A percentile compares a stretch with the other conserved stretches of the same genome.
Conservation (phyloP, 2,888 invertebrate species). For the Drosophila colorata region DNA sequence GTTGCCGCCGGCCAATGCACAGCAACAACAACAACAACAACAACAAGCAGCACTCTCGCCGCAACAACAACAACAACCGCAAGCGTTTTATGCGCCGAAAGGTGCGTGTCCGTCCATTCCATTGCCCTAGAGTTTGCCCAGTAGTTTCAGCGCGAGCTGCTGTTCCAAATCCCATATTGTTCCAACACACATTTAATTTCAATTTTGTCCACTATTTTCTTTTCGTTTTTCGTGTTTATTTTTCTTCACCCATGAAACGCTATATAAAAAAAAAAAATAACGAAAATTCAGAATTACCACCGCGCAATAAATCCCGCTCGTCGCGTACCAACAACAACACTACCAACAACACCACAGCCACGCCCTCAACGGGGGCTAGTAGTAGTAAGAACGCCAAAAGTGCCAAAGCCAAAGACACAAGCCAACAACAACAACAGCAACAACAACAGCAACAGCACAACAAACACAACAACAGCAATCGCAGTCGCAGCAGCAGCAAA, state of each 20-base stretch:
- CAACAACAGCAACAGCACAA: constrained; percentile 42
- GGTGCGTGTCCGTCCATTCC: constrained; percentile 85
- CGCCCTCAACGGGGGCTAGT: constrained; percentile 51
- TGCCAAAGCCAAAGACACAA: constrained; percentile 75
- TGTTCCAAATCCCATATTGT: constrained; percentile 27
- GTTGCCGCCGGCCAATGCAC: constrained; percentile 73
- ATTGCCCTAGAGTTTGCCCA: constrained; percentile 10
- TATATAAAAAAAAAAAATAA: constrained; percentile 5
- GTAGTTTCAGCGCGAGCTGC: constrained; percentile 19
- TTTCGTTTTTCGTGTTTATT: constrained; percentile 37
- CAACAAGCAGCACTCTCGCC: constrained; percentile 65
- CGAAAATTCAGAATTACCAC: constrained; percentile 76
- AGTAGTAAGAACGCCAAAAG: constrained; percentile 70
- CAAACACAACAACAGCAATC: constrained; percentile 46
- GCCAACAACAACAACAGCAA: constrained; percentile 49
- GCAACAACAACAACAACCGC: constrained; percentile 77
- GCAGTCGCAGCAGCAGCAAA: constrained; percentile 77
- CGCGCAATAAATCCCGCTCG: constrained; percentile 83
- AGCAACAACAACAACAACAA: constrained; percentile 61
- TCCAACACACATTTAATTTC: constrained; percentile 52
- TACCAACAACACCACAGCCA: constrained; percentile 61
- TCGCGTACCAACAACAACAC: constrained; percentile 76
- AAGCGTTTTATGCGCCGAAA: constrained; percentile 91
- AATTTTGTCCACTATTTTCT: constrained; percentile 59
- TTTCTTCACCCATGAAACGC: constrained; percentile 25